Percentiles rank a stretch among this genome's conserved stretches.
Evolutionary conservation across 2,113 vertebrate genomes (phyloP).

Genomic region (Notothenia coriiceps): DNA sequence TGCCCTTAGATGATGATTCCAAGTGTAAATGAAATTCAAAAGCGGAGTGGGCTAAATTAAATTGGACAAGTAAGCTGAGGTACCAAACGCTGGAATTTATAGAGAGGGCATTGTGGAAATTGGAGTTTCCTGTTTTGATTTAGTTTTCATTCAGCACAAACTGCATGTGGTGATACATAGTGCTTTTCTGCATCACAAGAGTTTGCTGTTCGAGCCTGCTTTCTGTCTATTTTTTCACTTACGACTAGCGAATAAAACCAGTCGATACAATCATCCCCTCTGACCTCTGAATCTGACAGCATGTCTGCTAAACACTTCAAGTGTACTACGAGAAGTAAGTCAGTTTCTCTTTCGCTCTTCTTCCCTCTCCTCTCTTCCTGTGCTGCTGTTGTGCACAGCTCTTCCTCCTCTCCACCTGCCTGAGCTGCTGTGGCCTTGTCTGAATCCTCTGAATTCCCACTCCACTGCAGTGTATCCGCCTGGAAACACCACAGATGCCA

Average conservation of each 20-base stretch:
- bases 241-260: constrained; percentile 61
- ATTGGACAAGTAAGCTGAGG: constrained; percentile 50
- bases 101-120: constrained; percentile 12
- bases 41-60: constrained; percentile 60
- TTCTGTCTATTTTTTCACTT: constrained; percentile 62
- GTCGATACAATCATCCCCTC: constrained; percentile 70
- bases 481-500: constrained; percentile 86
- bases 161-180: constrained; percentile 45
- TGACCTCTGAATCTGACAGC: constrained; percentile 73
- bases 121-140: constrained; percentile 43
- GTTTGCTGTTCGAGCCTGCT: constrained; percentile 43
- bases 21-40: constrained; percentile 59
- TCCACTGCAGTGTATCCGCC: constrained; percentile 81
- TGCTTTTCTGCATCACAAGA: constrained; percentile 53
- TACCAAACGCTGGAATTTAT: constrained; percentile 49
- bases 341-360: constrained; percentile 8
- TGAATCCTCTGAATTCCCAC: constrained; percentile 83
- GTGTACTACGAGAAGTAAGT: constrained; percentile 36
- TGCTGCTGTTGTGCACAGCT: constrained; percentile 57
- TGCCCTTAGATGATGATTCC: constrained; percentile 41
- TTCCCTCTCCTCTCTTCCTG: constrained; percentile 43
- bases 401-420: constrained; percentile 77
- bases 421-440: constrained; percentile 79
- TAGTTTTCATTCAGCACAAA: constrained; percentile 49
- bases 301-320: constrained; percentile 69